Evolutionary conservation across 2,797 vertebrate species (phyloP).

Genomic region (Neosilurus hyrtlii): DNA sequence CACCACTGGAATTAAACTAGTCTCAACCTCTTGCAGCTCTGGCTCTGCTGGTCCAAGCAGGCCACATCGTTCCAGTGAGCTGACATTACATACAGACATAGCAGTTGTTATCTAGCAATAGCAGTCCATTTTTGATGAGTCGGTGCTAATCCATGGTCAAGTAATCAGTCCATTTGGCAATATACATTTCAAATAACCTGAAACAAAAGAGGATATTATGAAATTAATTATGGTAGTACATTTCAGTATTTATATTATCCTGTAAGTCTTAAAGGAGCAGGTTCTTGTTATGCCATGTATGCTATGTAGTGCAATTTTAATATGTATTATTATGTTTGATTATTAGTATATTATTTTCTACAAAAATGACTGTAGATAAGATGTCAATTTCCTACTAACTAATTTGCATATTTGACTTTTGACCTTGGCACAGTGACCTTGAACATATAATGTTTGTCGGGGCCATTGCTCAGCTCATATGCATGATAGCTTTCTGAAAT

Average conservation of each 20-base stretch:
- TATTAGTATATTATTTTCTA: background rate
- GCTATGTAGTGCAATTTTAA: background rate
- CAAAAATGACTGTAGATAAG: background rate
- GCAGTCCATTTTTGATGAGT: constrained; percentile 49
- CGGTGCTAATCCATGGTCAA: constrained; percentile 39
- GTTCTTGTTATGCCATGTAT: background rate
- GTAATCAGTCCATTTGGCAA: constrained; percentile 24
- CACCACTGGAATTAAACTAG: constrained; percentile 71
- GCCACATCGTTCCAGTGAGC: constrained; percentile 64
- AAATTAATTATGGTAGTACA: constrained; percentile 30
- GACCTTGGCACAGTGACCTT: no score
- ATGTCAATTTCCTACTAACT: background rate
- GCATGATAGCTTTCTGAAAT: no score
- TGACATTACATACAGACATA: constrained; percentile 74
- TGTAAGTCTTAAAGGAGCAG: background rate
- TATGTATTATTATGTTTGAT: background rate
- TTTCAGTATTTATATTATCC: background rate
- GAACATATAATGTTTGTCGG: no score
- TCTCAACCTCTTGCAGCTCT: constrained; percentile 50
- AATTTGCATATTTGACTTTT: no score
- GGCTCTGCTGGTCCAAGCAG: constrained; percentile 61
- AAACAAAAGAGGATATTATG: constrained; percentile 39
- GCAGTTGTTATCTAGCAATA: constrained; percentile 40
- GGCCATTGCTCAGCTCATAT: no score
- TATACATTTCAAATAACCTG: constrained; percentile 40